Evolutionary conservation across 2,797 vertebrate species (phyloP).

Genomic region (Lagodon rhomboides): DNA sequence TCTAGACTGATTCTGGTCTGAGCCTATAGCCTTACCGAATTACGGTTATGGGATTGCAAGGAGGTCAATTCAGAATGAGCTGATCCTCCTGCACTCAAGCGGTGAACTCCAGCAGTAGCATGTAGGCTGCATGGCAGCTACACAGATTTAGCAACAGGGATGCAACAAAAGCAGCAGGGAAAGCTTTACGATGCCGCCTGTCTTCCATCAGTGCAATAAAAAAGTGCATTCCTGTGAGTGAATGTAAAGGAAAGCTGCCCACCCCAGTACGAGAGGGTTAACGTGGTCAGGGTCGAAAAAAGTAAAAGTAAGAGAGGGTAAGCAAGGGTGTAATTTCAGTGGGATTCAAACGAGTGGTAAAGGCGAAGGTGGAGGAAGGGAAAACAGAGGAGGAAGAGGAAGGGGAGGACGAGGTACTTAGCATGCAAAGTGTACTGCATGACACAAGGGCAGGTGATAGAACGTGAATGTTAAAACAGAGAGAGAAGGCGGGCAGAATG

Average conservation of each 20-base stretch:
- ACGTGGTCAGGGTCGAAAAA: neutral
- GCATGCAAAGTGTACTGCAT: constrained; percentile 57
- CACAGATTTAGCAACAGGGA: constrained; percentile 30
- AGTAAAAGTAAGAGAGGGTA: neutral
- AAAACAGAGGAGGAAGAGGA: constrained; percentile 31
- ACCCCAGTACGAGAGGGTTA: neutral
- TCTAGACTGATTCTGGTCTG: constrained; percentile 15
- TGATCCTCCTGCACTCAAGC: constrained; percentile 39
- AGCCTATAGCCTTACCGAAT: constrained; percentile 24
- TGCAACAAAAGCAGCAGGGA: constrained; percentile 12
- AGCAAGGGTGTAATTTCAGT: constrained; percentile 7
- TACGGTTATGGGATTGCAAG: constrained; percentile 6
- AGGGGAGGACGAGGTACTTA: constrained; percentile 49
- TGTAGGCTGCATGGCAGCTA: constrained; percentile 3
- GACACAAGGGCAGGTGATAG: constrained; percentile 76
- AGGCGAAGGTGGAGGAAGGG: constrained; percentile 37
- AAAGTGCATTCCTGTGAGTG: constrained; percentile 5
- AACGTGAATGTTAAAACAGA: constrained; percentile 71
- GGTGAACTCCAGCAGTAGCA: constrained; percentile 23
- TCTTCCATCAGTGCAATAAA: constrained; percentile 10
- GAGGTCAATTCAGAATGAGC: constrained; percentile 20
- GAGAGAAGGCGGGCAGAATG: constrained; percentile 38
- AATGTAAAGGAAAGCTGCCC: constrained; percentile 8
- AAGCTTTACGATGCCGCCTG: constrained; percentile 2
- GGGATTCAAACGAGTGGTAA: constrained; percentile 22